phyloP scores from a whole-genome alignment of 2,113 vertebrate species.

The Lanius collurio region DNA sequence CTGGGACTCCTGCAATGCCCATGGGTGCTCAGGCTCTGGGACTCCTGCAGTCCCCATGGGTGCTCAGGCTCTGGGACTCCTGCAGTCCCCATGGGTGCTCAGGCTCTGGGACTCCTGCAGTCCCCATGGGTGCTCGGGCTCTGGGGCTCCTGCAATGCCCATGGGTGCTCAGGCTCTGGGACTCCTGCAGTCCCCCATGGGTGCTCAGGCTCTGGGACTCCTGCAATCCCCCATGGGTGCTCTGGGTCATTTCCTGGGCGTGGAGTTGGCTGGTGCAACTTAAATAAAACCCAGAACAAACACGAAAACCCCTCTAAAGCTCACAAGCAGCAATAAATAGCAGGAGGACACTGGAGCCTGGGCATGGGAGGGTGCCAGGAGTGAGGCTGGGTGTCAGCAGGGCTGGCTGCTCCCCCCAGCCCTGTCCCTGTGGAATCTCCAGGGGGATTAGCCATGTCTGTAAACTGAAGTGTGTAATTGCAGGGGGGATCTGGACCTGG shows the following conservation, averaged over 20 bases:
- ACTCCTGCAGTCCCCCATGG: fast-evolving
- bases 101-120: neutral
- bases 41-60: fast-evolving
- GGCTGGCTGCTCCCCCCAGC: neutral
- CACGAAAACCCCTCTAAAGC: neutral
- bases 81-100: fast-evolving
- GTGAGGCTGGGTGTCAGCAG: neutral
- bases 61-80: neutral
- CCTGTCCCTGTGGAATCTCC: neutral
- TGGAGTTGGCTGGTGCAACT: neutral
- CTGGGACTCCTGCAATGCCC: neutral
- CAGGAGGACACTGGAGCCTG: neutral
- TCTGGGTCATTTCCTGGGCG: neutral
- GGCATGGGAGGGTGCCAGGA: neutral
- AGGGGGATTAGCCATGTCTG: neutral
- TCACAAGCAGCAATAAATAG: neutral
- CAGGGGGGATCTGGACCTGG: neutral
- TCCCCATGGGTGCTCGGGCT: fast-evolving
- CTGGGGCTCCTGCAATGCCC: too few relatives aligned
- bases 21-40: fast-evolving
- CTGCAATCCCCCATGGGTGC: fast-evolving
- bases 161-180: fast-evolving
- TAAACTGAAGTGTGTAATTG: neutral
- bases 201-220: neutral
- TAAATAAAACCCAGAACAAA: neutral